Percentiles rank a stretch among this genome's conserved stretches.
These are phyloP conservation scores for Phaonia tiefii DNA, from an alignment of 2,888 invertebrate species.

Conservation along the genomic window DNA sequence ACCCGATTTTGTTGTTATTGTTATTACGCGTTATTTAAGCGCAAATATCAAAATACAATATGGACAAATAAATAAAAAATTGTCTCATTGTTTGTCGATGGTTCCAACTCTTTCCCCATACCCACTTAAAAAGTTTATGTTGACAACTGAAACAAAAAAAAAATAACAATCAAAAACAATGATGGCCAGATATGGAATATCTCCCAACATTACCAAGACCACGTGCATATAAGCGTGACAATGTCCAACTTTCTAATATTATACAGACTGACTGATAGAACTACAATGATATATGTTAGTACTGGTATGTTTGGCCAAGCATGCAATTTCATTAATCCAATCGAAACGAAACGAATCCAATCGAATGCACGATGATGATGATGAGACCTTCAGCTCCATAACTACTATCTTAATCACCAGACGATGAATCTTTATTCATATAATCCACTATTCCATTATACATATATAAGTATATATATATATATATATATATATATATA, in stretches of 20 bases:
- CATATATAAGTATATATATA: too few species aligned
- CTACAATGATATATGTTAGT: not conserved
- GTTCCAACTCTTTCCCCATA: not conserved
- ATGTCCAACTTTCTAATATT: slow-evolving; percentile 68
- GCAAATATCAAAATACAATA: not conserved
- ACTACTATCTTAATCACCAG: not conserved
- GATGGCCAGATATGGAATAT: too few species aligned
- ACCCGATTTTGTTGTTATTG: not conserved
- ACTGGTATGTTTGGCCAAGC: slow-evolving; percentile 40
- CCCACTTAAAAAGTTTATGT: slow-evolving; percentile 39
- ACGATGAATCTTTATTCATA: too few species aligned
- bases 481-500: too few species aligned
- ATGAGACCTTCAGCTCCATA: too few species aligned
- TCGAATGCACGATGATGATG: not conserved
- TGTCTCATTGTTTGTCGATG: not conserved
- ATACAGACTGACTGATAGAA: not conserved
- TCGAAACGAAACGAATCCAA: slow-evolving; percentile 46
- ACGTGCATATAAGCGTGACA: slow-evolving; percentile 73
- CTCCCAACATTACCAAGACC: too few species aligned
- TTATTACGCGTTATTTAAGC: slow-evolving; percentile 25
- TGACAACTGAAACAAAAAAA: slow-evolving; percentile 44
- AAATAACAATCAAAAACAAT: not conserved
- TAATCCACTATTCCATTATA: not conserved
- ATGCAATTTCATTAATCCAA: slow-evolving; percentile 52
- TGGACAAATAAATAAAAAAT: not conserved